A percentile compares a stretch with the other conserved stretches of the same genome.
These are phyloP conservation scores for Lerema accius DNA, from an alignment of 1,140 invertebrate species.

Conservation along the genomic window DNA sequence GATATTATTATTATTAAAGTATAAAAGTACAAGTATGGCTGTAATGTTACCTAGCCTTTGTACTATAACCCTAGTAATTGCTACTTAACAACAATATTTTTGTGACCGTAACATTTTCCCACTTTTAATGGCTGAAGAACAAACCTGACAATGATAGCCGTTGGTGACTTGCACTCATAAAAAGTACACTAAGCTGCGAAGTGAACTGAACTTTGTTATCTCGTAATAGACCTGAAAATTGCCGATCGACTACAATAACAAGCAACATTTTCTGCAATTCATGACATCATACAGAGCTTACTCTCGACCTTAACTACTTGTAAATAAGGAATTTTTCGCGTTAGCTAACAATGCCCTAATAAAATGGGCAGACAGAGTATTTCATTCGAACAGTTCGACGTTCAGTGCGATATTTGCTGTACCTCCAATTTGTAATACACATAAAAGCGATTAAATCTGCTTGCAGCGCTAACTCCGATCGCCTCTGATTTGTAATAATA, in stretches of 20 bases:
- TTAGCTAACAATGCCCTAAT: neutral
- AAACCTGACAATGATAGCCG: too few species aligned
- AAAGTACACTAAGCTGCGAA: too few species aligned
- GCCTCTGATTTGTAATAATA: conserved; percentile 29
- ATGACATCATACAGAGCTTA: neutral
- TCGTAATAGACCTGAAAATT: neutral
- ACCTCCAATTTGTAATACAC: conserved; percentile 39
- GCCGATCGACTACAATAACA: neutral
- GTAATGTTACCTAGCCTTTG: too few species aligned
- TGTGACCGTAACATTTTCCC: too few species aligned
- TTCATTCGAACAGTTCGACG: conserved; percentile 38
- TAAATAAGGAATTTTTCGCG: neutral
- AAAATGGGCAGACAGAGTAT: conserved; percentile 34
- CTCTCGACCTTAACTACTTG: too few species aligned
- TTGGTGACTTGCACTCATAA: too few species aligned
- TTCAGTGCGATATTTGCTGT: conserved; percentile 37
- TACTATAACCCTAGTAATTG: too few species aligned
- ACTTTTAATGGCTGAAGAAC: too few species aligned
- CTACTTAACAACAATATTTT: too few species aligned
- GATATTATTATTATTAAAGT: too few species aligned
- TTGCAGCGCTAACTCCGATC: conserved; percentile 21
- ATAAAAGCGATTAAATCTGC: conserved; percentile 35
- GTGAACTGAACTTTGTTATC: neutral
- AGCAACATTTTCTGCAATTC: neutral
- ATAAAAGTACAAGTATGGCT: too few species aligned